Evolutionary conservation across 2,797 vertebrate genomes (phyloP).

Genomic region (Streptopelia turtur): DNA sequence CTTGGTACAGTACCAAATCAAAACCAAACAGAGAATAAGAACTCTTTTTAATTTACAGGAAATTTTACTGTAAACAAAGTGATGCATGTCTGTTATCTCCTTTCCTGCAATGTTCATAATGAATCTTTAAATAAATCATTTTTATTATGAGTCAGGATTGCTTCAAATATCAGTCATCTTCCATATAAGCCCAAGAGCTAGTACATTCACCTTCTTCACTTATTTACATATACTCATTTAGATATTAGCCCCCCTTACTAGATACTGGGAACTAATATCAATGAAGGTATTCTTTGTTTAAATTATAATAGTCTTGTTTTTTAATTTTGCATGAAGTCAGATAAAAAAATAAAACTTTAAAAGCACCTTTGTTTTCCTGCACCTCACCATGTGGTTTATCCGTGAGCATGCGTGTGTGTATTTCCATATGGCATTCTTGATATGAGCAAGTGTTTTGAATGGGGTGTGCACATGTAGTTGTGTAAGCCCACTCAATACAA

Average conservation of each 20-base stretch:
- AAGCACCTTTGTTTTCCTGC: background rate
- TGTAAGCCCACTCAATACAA: background rate
- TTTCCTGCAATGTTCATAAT: slow-evolving; percentile 62
- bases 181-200: background rate
- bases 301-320: background rate
- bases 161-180: slow-evolving; percentile 36
- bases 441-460: background rate
- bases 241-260: background rate
- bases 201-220: background rate
- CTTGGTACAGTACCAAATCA: slow-evolving; percentile 42
- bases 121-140: slow-evolving; percentile 48
- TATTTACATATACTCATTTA: background rate
- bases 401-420: background rate
- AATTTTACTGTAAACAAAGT: slow-evolving; percentile 38
- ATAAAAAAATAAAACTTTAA: background rate
- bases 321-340: background rate
- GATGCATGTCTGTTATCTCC: slow-evolving; percentile 36
- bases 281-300: background rate
- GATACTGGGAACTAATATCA: background rate
- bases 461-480: background rate
- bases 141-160: slow-evolving; percentile 44
- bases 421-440: background rate
- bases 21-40: slow-evolving; percentile 54
- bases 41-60: slow-evolving; percentile 54
- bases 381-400: background rate